Conservation (phyloP, 1,140 invertebrate species). For the Matsumurasca onukii region DNA sequence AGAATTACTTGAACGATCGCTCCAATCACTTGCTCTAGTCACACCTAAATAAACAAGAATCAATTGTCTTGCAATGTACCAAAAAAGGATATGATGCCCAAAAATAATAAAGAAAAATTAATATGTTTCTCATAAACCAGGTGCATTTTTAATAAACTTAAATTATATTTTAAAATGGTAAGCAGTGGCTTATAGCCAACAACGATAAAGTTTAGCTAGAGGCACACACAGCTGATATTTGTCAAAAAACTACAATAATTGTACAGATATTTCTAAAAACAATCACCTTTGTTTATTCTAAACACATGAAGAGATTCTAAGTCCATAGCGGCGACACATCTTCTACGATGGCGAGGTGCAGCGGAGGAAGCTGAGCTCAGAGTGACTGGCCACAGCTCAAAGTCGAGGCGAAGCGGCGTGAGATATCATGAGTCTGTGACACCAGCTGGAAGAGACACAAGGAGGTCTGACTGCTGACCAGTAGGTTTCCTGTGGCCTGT, state of each 20-base stretch:
- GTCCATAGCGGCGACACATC: constrained; percentile 58
- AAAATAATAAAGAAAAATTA: too few relatives aligned
- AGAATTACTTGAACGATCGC: constrained; percentile 20
- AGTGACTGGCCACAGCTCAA: constrained; percentile 55
- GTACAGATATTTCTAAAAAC: too few relatives aligned
- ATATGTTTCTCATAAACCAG: too few relatives aligned
- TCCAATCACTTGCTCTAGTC: constrained; percentile 29
- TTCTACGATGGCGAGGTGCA: constrained; percentile 55
- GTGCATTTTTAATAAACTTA: too few relatives aligned
- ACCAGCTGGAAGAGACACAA: constrained; percentile 60
- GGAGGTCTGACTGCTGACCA: constrained; percentile 55
- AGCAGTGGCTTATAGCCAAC: too few relatives aligned
- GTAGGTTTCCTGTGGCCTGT: constrained; percentile 58
- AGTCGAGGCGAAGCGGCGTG: constrained; percentile 64
- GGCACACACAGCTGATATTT: too few relatives aligned
- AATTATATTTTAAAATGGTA: too few relatives aligned
- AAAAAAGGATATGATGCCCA: too few relatives aligned
- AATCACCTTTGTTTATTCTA: constrained; percentile 42
- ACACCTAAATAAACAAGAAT: constrained; percentile 18
- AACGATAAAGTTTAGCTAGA: too few relatives aligned
- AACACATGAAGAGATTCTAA: constrained; percentile 49
- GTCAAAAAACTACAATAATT: too few relatives aligned
- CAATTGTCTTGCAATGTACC: too few relatives aligned
- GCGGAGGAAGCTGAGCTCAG: constrained; percentile 55
- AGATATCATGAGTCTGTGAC: constrained; percentile 61